Evolutionary conservation across 2,888 invertebrate genomes (phyloP), one percentile per base, ranked within the genome.

Genomic region (Drymonia ruficornis): DNA sequence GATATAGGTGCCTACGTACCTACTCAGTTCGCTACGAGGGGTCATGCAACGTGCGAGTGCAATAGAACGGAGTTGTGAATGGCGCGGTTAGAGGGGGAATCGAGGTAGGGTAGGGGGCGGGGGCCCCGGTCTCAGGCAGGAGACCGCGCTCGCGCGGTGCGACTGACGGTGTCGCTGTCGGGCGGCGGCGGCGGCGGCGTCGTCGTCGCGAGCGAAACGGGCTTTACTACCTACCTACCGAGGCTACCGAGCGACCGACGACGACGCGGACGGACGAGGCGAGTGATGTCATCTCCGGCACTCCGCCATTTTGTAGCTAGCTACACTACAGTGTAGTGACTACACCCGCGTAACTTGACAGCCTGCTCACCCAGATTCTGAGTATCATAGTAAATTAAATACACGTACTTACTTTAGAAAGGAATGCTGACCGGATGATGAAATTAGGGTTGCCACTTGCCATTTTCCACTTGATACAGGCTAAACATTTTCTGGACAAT

Each of bases 211-310:
- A n/a, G n/a, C n/a, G n/a, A n/a, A n/a, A n/a, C n/a, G n/a, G n/a
- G n/a, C n/a, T n/a, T n/a, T n/a, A n/a, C n/a, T 36, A 36, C 36
- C 31, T 34, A 49, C 43, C 23, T 13, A 23, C 9, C 31, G 23
- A 18, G 51, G n/a, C n/a, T n/a, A n/a, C n/a, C n/a, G n/a, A n/a
- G n/a, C n/a, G n/a, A n/a, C n/a, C n/a, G n/a, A n/a, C 51, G 52
- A 36, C 61, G 56, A 51, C 55, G 57, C 65, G 55, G 52, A 60
- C 57, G 23, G 23, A 68, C 71, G 63, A 73, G 61, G 59, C 66
- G 79, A 52, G 73, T 88, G 87, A 87, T 84, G 86, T 88, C 87
- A 87, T 83, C 80, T 81, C 80, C 77, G 79, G 67, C 61, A 66
- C 64, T 70, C 76, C 81, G 80, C 80, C 80, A 80, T 83, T 82